These are phyloP conservation scores for Cryptocephalus moraei DNA, from an alignment of 2,888 invertebrate genomes.

Conservation along the genomic window DNA sequence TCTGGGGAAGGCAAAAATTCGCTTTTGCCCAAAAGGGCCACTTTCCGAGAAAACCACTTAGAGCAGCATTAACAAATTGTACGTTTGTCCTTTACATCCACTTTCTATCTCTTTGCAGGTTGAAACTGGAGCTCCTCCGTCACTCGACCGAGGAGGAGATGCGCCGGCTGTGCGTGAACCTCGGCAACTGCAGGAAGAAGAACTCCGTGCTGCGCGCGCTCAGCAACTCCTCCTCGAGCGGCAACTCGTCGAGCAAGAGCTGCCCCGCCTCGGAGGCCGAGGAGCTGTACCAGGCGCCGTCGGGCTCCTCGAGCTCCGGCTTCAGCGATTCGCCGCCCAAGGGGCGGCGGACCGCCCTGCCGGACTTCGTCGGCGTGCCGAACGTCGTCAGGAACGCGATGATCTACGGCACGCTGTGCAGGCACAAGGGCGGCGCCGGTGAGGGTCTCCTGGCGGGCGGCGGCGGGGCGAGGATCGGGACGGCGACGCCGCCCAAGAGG, in stretches of 20 bases:
- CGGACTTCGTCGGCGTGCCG: constrained; percentile 25
- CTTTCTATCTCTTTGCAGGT: neutral
- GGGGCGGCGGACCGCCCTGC: neutral
- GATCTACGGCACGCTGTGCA: constrained; percentile 34
- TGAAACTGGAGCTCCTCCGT: constrained; percentile 26
- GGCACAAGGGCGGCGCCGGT: constrained; percentile 18
- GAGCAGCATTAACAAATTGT: too few relatives aligned
- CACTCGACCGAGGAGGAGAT: constrained; percentile 36
- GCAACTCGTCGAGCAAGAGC: constrained; percentile 28
- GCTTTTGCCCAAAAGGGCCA: too few relatives aligned
- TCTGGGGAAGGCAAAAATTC: too few relatives aligned
- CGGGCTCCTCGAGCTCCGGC: constrained; percentile 33
- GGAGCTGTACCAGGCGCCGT: constrained; percentile 30
- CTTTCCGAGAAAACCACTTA: too few relatives aligned
- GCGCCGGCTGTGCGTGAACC: constrained; percentile 33
- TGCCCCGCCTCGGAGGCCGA: constrained; percentile 27
- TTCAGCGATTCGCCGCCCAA: constrained; percentile 30
- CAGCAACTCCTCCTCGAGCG: constrained; percentile 32
- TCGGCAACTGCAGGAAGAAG: constrained; percentile 34
- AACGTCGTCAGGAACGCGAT: constrained; percentile 35
- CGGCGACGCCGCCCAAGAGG: constrained; percentile 21
- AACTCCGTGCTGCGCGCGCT: constrained; percentile 34
- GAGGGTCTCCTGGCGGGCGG: constrained; percentile 11
- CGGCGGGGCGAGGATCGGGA: constrained; percentile 1
- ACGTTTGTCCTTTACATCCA: too few relatives aligned